phyloP scores from a whole-genome alignment of 2,888 invertebrate species.

The Heteropelma amictum region DNA sequence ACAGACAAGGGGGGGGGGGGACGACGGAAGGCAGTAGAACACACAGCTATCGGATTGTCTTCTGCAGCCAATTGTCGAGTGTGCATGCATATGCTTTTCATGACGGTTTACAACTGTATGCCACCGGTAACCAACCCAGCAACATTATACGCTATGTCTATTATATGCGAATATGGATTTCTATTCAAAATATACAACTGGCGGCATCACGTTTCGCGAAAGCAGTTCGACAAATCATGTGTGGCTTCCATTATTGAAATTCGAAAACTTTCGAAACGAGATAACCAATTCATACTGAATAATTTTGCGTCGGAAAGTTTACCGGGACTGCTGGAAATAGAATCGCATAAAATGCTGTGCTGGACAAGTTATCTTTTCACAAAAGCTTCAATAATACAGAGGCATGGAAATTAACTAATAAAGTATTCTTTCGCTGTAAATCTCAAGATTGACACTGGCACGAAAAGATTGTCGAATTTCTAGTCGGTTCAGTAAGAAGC shows the following conservation, averaged over 20 bases:
- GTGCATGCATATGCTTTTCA: constrained; percentile 38
- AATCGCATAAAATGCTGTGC: not conserved
- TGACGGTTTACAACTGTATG: constrained; percentile 45
- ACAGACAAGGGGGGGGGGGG: constrained; percentile 26
- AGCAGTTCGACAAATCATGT: too few species aligned
- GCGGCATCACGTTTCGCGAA: too few species aligned
- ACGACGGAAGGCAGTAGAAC: constrained; percentile 38
- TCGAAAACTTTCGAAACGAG: too few species aligned
- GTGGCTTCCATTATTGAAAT: too few species aligned
- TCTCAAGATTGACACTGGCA: constrained; percentile 38
- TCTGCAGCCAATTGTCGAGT: constrained; percentile 32
- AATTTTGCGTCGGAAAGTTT: too few species aligned
- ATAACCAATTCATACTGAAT: too few species aligned
- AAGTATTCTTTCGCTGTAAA: constrained; percentile 28
- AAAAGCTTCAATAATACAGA: too few species aligned
- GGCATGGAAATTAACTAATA: not conserved
- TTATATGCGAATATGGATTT: too few species aligned
- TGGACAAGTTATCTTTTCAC: not conserved
- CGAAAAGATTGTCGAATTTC: constrained; percentile 48
- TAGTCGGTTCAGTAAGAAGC: constrained; percentile 32
- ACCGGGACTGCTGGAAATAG: too few species aligned
- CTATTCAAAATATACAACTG: too few species aligned
- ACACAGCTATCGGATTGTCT: constrained; percentile 54
- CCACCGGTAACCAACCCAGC: constrained; percentile 3
- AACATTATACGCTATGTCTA: constrained; percentile 2